Base-by-base conservation (phyloP, 2,113 vertebrate species). In the Lagopus leucura region DNA sequence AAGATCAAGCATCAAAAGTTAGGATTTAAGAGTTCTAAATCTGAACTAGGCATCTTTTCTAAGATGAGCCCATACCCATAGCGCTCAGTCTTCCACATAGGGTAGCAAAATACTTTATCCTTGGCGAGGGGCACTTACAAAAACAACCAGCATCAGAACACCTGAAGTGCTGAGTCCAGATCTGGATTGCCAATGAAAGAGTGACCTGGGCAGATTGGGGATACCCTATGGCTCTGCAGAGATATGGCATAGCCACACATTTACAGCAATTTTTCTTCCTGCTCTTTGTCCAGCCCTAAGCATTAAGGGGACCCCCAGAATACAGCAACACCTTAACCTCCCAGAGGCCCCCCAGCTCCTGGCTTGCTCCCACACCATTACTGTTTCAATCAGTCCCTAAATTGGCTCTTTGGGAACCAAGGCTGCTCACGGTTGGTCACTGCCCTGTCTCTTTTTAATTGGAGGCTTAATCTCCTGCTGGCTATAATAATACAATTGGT, bases 371-470 rank as follows among this genome's bases (percentile, higher is more conserved):
- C 60, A 52, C 20, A n/a, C 27, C 34, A 40, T 57, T 43, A 43
- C 57, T 60, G 27, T 38, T 72, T 73, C 83, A 57, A 14, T 85
- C 72, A 76, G 65, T 77, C 58, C 71, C 70, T 25, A 95, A 94
- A 95, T 82, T 58, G 81, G 42, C 43, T 90, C 64, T 83, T 63
- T 42, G 70, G 91, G 94, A 95, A 8, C 20, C 54, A 42, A 20
- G 42, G 57, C 64, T 55, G 84, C 89, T 88, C 88, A 69, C 1
- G 43, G 72, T 89, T 93, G 91, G 86, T 66, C 93, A 89, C 92
- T 71, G 64, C 85, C 77, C 85, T 55, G 82, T 91, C 95, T 91
- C 76, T 76, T 92, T 87, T 95, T 96, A 96, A 97, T 94, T 96
- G 92, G 67, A 78, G 64, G 67, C 57, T 94, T 95, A 96, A 95